Base-by-base conservation (phyloP, 1,140 invertebrate species). In the Papilio xuthus region DNA sequence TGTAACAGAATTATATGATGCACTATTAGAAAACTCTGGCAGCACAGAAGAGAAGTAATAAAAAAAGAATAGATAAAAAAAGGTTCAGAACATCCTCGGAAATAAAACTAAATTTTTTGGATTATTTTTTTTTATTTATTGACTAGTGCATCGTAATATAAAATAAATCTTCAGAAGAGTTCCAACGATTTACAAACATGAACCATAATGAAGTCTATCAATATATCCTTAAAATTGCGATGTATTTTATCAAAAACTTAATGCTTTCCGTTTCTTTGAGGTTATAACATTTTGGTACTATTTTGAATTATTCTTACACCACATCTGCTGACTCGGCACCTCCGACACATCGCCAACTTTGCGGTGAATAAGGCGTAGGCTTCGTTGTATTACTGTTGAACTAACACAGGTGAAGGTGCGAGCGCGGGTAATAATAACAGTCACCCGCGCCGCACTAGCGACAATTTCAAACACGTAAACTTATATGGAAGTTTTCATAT, bases 1-100 rank as follows among this genome's bases (percentile, higher is more conserved):
- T 88, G 88, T 73, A 83, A 86, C 78, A 85, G 80, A 71, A 44
- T 83, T 56, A 6, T 84, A 23, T 72, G 78, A n/a, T 78, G 41
- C n/a, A 8, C 23, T 67, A 32, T 7, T 67, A 67, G 60, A 67
- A 18, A 67, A 32, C 1, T 81, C 78, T 12, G 73, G 74, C n/a
- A 79, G 81, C 53, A 79, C 71, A 23, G 80, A 82, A 73, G 83
- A 82, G 41, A 26, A 20, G 44, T 80, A 74, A 72, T 37, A 1
- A 37, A 37, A 6, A 37, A 53, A 53, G 18, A 56, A 10, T 23
- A 60, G 10, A 60, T 13, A 26, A 12, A 28, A 7, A 15, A 12
- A 12, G 56, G 0, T 60, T 60, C 56, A 26, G 10, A 12, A 26
- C 8, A 60, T 60, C 20, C 50, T 63, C 26, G 13, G 13, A 67